phyloP scores from a whole-genome alignment of 2,797 vertebrate species.

The Gymnocypris eckloni region DNA sequence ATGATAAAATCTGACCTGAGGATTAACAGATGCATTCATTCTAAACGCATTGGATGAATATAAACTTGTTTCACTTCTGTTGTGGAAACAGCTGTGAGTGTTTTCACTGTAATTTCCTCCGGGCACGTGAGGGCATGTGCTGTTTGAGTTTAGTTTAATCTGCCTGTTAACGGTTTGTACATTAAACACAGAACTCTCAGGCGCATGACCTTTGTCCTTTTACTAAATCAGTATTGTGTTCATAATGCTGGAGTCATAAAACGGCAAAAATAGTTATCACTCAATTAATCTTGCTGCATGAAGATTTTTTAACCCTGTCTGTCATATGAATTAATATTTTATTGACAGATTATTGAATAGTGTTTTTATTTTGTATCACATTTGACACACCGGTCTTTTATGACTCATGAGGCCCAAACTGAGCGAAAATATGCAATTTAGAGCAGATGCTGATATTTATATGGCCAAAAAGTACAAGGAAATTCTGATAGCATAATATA shows the following conservation, averaged over 20 bases:
- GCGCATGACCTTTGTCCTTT: background rate
- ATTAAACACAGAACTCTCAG: background rate
- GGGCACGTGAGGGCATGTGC: background rate
- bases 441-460: background rate
- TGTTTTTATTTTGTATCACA: background rate
- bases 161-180: background rate
- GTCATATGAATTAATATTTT: background rate
- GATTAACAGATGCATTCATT: background rate
- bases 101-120: background rate
- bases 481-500: background rate
- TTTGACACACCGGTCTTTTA: no score
- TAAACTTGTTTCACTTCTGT: slow-evolving; percentile 5
- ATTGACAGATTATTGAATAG: background rate
- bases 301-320: background rate
- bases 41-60: background rate
- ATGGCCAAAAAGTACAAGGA: background rate
- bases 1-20: slow-evolving; percentile 73
- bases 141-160: background rate
- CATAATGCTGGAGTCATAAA: background rate
- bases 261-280: background rate
- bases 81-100: background rate
- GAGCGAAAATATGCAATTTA: background rate
- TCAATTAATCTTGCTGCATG: background rate
- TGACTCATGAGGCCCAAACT: no score
- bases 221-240: background rate